phyloP scores from a whole-genome alignment of 1,140 invertebrate species.

The Calephelis nemesis region DNA sequence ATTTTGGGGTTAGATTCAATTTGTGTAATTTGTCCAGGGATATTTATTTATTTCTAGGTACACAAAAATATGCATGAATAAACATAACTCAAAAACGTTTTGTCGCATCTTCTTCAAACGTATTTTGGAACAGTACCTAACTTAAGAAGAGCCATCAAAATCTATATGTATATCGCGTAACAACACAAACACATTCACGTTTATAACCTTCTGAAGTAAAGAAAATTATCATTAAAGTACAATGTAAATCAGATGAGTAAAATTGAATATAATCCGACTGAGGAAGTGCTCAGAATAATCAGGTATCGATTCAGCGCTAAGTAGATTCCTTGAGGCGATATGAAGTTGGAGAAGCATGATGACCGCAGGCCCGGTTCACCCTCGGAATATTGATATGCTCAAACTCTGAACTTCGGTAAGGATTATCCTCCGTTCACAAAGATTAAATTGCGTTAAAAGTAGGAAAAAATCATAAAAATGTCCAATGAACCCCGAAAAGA shows the following conservation, averaged over 20 bases:
- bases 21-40: too few relatives aligned
- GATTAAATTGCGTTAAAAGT: conserved; percentile 31
- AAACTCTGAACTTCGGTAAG: conserved; percentile 51
- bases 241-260: conserved; percentile 21
- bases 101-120: too few relatives aligned
- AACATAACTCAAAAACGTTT: too few relatives aligned
- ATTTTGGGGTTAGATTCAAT: too few relatives aligned
- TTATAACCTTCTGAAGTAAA: too few relatives aligned
- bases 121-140: too few relatives aligned
- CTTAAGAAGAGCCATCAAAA: too few relatives aligned
- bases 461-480: conserved; percentile 19
- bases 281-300: conserved; percentile 43
- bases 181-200: too few relatives aligned
- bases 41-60: too few relatives aligned
- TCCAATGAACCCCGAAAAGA: background rate
- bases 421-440: conserved; percentile 57
- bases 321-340: conserved; percentile 55
- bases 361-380: conserved; percentile 42
- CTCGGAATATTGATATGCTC: conserved; percentile 60
- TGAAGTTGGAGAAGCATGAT: conserved; percentile 40
- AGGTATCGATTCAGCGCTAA: conserved; percentile 57
- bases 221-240: background rate
- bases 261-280: conserved; percentile 38
- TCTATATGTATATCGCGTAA: too few relatives aligned
- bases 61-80: too few relatives aligned